Percentiles rank a stretch among this genome's conserved stretches.
phyloP scores from a whole-genome alignment of 2,113 vertebrate species.

The Rissa tridactyla region DNA sequence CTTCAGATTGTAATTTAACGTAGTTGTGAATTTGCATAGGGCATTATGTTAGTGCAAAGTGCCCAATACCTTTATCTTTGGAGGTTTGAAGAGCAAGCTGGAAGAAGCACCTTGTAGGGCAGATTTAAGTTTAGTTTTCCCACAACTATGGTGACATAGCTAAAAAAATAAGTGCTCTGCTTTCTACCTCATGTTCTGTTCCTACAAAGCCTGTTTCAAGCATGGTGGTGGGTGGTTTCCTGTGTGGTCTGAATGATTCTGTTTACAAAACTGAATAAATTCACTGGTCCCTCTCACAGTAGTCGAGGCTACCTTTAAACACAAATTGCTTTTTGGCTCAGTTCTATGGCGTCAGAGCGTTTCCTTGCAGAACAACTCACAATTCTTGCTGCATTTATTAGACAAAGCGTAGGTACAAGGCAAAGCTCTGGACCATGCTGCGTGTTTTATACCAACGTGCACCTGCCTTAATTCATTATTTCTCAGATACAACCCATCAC shows the following conservation, averaged over 20 bases:
- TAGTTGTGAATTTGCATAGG: background rate
- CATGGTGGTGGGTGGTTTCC: background rate
- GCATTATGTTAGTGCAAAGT: background rate
- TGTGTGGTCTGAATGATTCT: background rate
- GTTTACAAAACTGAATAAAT: background rate
- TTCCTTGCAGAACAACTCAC: background rate
- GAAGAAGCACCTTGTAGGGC: background rate
- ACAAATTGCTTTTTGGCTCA: background rate
- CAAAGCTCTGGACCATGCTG: background rate
- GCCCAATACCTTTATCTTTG: background rate
- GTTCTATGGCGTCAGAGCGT: background rate
- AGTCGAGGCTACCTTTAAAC: background rate
- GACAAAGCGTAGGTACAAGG: background rate
- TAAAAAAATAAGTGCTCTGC: background rate
- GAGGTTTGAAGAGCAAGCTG: background rate
- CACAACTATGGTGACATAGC: background rate
- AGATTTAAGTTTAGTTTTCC: background rate
- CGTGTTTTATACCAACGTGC: fast-evolving
- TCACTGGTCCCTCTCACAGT: background rate
- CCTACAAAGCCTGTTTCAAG: background rate
- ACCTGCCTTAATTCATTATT: background rate
- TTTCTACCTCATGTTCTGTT: background rate
- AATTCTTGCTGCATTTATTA: background rate
- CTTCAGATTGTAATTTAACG: background rate
- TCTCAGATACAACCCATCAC: background rate